Evolutionary conservation across 1,140 invertebrate genomes (phyloP), one percentile per base, ranked within the genome.

Genomic region (Oedothorax gibbosus): DNA sequence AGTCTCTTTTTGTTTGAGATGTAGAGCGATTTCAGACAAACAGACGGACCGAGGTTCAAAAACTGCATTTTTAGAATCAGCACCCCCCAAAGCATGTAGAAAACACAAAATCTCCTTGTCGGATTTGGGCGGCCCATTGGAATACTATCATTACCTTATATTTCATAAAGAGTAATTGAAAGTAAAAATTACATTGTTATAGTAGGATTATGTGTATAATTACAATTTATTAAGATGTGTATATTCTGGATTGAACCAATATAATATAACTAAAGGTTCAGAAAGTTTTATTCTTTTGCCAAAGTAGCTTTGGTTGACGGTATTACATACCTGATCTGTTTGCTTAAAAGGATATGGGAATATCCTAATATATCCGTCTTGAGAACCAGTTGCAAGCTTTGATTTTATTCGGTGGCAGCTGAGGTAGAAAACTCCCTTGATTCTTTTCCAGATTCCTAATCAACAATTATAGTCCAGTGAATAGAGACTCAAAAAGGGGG

Each of bases 361-460:
- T 69, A 82, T 82, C 53, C 80, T 82, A 15, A 82, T 62, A n/a
- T 15, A 53, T 35, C 80, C 80, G 21, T 82, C 80, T 50, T 82
- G 56, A 0, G 68, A 35, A 11, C 56, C 80, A 6, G 80, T 64
- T 12, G 69, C 80, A 2, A 82, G n/a, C 53, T 82, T 73, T 15
- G 69, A 12, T 51, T 49, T 18, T 14, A 53, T 65, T 21, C 80
- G 60, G 50, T 82, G 56, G 14, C 80, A 82, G 50, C 80, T 82
- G 3, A 82, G 21, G 35, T 82, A 82, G 15, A 82, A 82, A 54
- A 73, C 80, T 8, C 50, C 68, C 51, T 82, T 51, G 5, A 82
- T 15, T 54, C 57, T 14, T 15, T 56, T 82, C 80, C 80, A 82
- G n/a, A 65, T 73, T 50, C 80, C 80, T 82, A 18, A 15, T 51